Evolutionary conservation across 2,113 vertebrate genomes (phyloP), one percentile per base, ranked within the genome.

Genomic region (Channa maculata): DNA sequence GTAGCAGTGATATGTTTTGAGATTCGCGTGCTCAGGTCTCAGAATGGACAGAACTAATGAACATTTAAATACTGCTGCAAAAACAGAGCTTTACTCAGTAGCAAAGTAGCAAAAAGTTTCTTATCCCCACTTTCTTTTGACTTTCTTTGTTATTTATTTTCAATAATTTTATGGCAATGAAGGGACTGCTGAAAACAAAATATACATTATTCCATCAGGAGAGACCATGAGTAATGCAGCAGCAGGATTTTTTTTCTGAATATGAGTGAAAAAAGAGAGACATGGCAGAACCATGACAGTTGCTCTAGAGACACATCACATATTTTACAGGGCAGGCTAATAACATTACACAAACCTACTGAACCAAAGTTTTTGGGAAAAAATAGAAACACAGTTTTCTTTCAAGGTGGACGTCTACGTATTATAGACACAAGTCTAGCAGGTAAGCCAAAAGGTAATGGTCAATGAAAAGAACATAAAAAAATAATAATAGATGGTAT

Each of bases 231-330:
- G 45, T 64, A 46, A 73, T 63, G 69, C 72, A 80, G 82, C 73
- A 71, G 82, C 65, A 57, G 71, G 59, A 24, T 71, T 81, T 76
- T 43, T 76, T 72, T 75, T 68, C 14, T 49, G 62, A 61, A 55
- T 65, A 66, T 44, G 57, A 54, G 84, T 89, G 91, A 89, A 88
- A 85, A 94, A 94, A 92, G 86, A 94, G 91, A 93, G 87, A 94
- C 92, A 92, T 73, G 87, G 76, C 63, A 87, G 87, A 81, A 89
- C 65, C 43, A 65, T 75, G 76, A 80, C 44, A 54, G 55, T 55
- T 83, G 81, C 68, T 82, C 50, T 72, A 85, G 66, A 86, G 86
- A 85, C 82, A 91, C 69, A 74, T 75, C 71, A 85, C 73, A 72
- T 24, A 83, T 57, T 53, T 71, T 82, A 91, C 88, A 91, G 55